A percentile compares a stretch with the other conserved stretches of the same genome.
phyloP scores from a whole-genome alignment of 2,888 invertebrate genomes.

The Scaptomyza parva region DNA sequence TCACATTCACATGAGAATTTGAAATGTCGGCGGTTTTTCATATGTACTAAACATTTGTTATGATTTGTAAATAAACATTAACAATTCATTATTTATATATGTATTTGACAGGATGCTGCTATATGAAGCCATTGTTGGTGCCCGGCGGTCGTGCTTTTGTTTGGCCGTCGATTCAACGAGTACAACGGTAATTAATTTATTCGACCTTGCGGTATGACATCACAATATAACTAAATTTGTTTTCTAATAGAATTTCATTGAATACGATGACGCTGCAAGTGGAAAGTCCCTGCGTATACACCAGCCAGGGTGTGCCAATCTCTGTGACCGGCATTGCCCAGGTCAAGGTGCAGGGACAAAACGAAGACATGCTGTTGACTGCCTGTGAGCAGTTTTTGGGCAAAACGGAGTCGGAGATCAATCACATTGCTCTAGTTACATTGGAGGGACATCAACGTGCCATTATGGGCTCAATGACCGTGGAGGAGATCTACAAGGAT shows the following conservation, averaged over 20 bases:
- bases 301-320: slow-evolving; percentile 98
- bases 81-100: slow-evolving; percentile 1
- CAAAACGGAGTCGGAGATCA: slow-evolving; percentile 94
- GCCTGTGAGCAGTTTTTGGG: slow-evolving; percentile 98
- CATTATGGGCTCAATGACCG: slow-evolving; percentile 98
- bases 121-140: slow-evolving; percentile 95
- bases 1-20: background rate
- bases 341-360: slow-evolving; percentile 92
- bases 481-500: slow-evolving; percentile 98
- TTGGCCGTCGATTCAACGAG: slow-evolving; percentile 96
- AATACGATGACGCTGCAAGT: slow-evolving; percentile 99
- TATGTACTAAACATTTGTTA: slow-evolving; percentile 17
- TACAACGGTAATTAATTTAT: slow-evolving; percentile 88
- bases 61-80: slow-evolving; percentile 45
- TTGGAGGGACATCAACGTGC: slow-evolving; percentile 97
- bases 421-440: slow-evolving; percentile 95
- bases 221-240: background rate
- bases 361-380: slow-evolving; percentile 90
- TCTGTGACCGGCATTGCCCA: slow-evolving; percentile 99
- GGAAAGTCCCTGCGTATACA: slow-evolving; percentile 97
- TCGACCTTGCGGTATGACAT: slow-evolving; percentile 35
- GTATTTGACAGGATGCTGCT: slow-evolving; percentile 93
- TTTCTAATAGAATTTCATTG: slow-evolving; percentile 91
- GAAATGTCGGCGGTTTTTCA: background rate
- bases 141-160: slow-evolving; percentile 99